These are phyloP conservation scores for Micrasema minimum DNA, from an alignment of 1,140 invertebrate species.

Conservation along the genomic window DNA sequence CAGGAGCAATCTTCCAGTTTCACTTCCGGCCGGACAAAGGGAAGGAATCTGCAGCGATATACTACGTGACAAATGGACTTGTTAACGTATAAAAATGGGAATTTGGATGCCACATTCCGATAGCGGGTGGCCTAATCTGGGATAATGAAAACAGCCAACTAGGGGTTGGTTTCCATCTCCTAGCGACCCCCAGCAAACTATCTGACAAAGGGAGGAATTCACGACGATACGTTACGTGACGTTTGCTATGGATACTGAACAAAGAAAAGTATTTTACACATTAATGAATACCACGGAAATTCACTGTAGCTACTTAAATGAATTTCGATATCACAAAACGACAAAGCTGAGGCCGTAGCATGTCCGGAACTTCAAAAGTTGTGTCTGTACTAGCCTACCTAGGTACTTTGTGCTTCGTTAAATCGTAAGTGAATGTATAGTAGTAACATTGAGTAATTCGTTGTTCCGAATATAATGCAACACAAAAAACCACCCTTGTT, in stretches of 20 bases:
- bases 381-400: too few species aligned
- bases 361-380: too few species aligned
- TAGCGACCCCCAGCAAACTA: not conserved
- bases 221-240: conserved; percentile 24
- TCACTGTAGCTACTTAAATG: not conserved
- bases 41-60: conserved; percentile 33
- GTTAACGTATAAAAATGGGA: conserved; percentile 37
- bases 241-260: conserved; percentile 17
- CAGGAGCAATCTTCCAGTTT: conserved; percentile 9
- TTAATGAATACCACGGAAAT: conserved; percentile 7
- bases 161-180: not conserved
- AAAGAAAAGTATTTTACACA: conserved; percentile 10
- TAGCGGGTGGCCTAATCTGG: conserved; percentile 19
- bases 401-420: too few species aligned
- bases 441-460: too few species aligned
- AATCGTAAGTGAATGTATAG: too few species aligned
- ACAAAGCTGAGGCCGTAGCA: too few species aligned
- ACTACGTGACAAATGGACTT: conserved; percentile 29
- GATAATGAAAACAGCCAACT: conserved; percentile 24
- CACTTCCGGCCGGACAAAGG: conserved; percentile 17
- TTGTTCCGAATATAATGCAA: too few species aligned
- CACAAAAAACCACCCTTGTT: not conserved
- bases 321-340: too few species aligned
- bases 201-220: conserved; percentile 26
- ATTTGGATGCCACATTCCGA: conserved; percentile 33